phyloP scores from a whole-genome alignment of 2,888 invertebrate species.

The Parapristionchus giblindavisi region DNA sequence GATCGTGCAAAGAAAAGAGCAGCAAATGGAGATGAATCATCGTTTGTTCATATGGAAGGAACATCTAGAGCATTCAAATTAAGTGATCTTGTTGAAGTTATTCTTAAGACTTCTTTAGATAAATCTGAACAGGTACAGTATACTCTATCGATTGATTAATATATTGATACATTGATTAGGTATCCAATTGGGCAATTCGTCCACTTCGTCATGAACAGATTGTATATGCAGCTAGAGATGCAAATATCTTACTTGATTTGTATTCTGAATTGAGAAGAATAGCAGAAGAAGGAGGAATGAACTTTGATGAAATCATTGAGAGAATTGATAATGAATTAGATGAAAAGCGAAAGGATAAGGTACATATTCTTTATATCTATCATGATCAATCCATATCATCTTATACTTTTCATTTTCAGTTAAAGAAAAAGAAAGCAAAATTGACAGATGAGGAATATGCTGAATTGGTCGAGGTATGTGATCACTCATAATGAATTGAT shows the following conservation, averaged over 20 bases:
- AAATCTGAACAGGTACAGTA: constrained; percentile 27
- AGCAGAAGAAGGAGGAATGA: background rate
- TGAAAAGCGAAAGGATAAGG: constrained; percentile 13
- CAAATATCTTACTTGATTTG: constrained; percentile 2
- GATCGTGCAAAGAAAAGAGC: background rate
- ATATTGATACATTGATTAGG: background rate
- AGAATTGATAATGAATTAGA: constrained; percentile 21
- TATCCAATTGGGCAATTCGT: constrained; percentile 24
- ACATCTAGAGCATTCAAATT: constrained; percentile 5
- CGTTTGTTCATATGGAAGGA: background rate
- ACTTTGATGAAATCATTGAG: constrained; percentile 12
- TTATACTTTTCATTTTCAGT: background rate
- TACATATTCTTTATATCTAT: background rate
- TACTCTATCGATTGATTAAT: background rate
- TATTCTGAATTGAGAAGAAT: background rate
- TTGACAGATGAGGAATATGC: constrained; percentile 34
- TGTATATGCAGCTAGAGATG: constrained; percentile 21
- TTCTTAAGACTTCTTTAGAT: background rate
- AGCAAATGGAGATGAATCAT: background rate
- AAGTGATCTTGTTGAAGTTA: constrained; percentile 31
- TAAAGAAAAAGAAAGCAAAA: constrained; percentile 29
- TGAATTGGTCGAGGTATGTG: constrained; percentile 19
- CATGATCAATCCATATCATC: background rate
- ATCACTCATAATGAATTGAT: background rate
- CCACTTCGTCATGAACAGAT: constrained; percentile 18